Percentiles rank a stretch among this genome's conserved stretches.
Evolutionary conservation across 2,113 vertebrate species (phyloP).

Genomic region (Aspiorhynchus laticeps): DNA sequence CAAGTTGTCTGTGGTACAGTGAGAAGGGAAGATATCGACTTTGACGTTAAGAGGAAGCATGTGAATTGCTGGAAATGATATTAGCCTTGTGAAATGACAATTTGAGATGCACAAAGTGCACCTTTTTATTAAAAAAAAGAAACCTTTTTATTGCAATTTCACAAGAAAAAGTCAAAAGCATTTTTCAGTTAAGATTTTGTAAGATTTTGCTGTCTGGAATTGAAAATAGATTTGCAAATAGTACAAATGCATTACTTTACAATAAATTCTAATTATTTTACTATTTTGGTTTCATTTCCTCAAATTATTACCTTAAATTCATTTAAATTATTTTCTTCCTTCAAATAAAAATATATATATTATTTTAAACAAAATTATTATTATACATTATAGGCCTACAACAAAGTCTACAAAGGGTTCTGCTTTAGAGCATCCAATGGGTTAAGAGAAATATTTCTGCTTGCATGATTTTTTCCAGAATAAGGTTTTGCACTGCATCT

Average conservation of each 20-base stretch:
- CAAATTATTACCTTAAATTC: no score
- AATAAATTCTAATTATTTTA: not conserved
- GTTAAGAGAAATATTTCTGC: not conserved
- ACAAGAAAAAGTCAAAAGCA: not conserved
- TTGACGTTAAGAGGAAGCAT: constrained; percentile 21
- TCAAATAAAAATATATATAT: no score
- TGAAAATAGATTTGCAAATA: not conserved
- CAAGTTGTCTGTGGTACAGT: not conserved
- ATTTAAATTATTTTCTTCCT: no score
- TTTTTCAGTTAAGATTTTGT: not conserved
- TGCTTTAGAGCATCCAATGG: no score
- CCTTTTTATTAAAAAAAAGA: not conserved
- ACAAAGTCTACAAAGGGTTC: no score
- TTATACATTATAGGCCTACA: no score
- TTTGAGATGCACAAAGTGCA: not conserved
- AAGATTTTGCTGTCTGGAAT: not conserved
- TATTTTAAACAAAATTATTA: no score
- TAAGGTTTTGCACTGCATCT: not conserved
- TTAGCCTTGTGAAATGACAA: not conserved
- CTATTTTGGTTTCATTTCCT: not conserved
- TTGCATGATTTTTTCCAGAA: not conserved
- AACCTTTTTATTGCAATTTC: not conserved
- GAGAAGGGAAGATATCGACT: constrained; percentile 11
- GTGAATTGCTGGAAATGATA: constrained; percentile 21
- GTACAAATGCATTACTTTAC: not conserved